Percentiles rank a stretch among this genome's conserved stretches.
Conservation (phyloP, 2,797 vertebrate genomes). For the Micropoecilia bifurca region DNA sequence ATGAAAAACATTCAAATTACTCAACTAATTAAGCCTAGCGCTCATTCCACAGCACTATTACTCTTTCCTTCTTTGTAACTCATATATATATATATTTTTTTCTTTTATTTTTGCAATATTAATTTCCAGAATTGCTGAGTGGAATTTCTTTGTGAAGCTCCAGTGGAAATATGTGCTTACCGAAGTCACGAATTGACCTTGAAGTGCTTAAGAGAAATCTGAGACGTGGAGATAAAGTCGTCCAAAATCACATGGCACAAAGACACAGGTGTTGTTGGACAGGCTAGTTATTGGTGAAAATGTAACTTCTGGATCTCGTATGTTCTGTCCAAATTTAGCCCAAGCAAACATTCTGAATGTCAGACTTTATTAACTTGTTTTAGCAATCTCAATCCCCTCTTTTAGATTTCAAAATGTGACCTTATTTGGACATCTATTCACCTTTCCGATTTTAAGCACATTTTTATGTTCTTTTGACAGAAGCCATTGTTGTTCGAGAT, state of each 20-base stretch:
- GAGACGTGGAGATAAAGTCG: background rate
- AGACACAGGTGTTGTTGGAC: background rate
- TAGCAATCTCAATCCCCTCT: background rate
- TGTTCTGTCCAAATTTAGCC: background rate
- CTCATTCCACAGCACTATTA: background rate
- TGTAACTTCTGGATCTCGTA: background rate
- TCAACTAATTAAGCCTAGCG: background rate
- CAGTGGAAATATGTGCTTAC: background rate
- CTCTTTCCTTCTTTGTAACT: background rate
- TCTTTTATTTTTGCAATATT: background rate
- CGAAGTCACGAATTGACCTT: background rate
- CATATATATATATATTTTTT: background rate
- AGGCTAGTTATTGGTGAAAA: background rate
- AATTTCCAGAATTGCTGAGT: background rate
- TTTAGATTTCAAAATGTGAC: background rate
- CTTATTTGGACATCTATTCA: background rate
- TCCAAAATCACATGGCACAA: background rate
- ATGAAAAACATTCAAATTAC: constrained; percentile 1
- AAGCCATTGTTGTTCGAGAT: background rate
- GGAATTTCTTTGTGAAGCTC: background rate
- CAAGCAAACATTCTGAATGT: background rate
- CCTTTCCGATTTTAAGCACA: background rate
- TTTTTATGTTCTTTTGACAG: background rate
- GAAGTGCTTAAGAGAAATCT: background rate
- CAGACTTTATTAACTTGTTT: background rate